Percentiles rank a stretch among this genome's conserved stretches.
phyloP scores from a whole-genome alignment of 1,140 invertebrate species.

The Procambarus virginalis region DNA sequence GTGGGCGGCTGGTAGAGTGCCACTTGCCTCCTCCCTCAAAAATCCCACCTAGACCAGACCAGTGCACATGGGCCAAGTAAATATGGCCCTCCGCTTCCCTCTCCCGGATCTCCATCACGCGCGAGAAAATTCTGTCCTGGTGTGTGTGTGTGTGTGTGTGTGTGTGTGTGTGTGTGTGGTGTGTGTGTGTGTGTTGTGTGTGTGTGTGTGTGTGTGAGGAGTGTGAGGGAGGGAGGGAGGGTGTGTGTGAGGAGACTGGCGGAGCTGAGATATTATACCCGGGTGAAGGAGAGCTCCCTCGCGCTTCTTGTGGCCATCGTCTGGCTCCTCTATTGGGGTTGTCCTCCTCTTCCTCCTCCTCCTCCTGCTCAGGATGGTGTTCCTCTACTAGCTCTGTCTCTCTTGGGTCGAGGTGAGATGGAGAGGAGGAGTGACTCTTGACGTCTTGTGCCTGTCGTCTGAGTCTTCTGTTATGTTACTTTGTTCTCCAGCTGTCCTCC shows the following conservation, averaged over 20 bases:
- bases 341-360: too few relatives aligned
- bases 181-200: not conserved
- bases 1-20: too few relatives aligned
- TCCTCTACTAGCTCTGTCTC: too few relatives aligned
- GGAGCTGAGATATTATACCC: not conserved
- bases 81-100: not conserved
- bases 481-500: too few relatives aligned
- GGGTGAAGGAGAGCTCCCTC: not conserved
- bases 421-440: too few relatives aligned
- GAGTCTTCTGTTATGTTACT: too few relatives aligned
- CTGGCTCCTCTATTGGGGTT: too few relatives aligned
- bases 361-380: too few relatives aligned
- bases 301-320: not conserved
- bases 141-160: not conserved
- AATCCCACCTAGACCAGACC: not conserved
- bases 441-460: too few relatives aligned
- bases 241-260: not conserved
- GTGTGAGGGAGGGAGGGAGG: not conserved
- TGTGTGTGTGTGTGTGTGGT: slow-evolving; percentile 1
- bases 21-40: not conserved
- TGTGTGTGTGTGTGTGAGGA: not conserved
- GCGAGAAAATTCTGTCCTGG: not conserved
- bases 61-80: not conserved
- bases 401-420: too few relatives aligned
- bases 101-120: not conserved